phyloP scores from a whole-genome alignment of 2,888 invertebrate species.

The Eupsilia transversa region DNA sequence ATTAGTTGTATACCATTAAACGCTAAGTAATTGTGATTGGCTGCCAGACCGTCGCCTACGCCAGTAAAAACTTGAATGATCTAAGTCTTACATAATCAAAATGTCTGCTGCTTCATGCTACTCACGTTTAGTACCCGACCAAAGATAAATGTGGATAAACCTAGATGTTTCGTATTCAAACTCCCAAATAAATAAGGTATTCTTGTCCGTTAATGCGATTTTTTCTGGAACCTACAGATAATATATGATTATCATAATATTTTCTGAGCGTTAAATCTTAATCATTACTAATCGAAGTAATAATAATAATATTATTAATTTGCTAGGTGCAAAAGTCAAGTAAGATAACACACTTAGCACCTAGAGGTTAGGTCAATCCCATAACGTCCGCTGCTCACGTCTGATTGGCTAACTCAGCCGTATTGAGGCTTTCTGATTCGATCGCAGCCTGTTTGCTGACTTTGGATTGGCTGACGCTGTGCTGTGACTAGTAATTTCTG shows the following conservation, averaged over 20 bases:
- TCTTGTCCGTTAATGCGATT: background rate
- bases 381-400: constrained; percentile 4
- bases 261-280: background rate
- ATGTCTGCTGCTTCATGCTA: constrained; percentile 32
- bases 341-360: constrained; percentile 17
- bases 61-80: constrained; percentile 55
- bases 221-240: background rate
- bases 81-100: constrained; percentile 44
- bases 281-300: background rate
- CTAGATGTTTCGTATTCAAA: constrained; percentile 16
- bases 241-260: background rate
- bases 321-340: constrained; percentile 17
- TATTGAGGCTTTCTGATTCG: constrained; percentile 28
- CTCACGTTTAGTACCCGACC: constrained; percentile 14
- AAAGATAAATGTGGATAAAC: constrained; percentile 4
- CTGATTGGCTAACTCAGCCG: constrained; percentile 29
- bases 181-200: constrained; percentile 10
- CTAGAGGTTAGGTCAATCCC: constrained; percentile 25
- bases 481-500: constrained; percentile 27
- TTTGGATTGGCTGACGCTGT: constrained; percentile 28
- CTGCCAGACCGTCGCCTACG: constrained; percentile 48
- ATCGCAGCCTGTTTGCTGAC: constrained; percentile 7
- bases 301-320: constrained; percentile 18
- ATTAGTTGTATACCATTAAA: constrained; percentile 48
- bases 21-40: constrained; percentile 48